Percentiles rank a stretch among this genome's conserved stretches.
phyloP scores from a whole-genome alignment of 2,113 vertebrate species.

The Anolis sagrei region DNA sequence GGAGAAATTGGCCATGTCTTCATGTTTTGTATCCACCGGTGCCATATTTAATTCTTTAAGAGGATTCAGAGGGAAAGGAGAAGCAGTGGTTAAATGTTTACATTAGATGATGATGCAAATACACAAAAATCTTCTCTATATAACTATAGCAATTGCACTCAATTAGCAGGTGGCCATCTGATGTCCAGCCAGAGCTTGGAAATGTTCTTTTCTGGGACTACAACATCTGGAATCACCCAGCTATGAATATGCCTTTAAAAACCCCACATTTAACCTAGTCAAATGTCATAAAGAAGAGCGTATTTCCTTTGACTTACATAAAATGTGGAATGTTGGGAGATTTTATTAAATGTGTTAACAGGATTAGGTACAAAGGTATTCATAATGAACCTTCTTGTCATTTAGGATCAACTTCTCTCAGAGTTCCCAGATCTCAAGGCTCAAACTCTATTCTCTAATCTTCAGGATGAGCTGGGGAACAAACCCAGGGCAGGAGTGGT shows the following conservation, averaged over 20 bases:
- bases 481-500: too few relatives aligned
- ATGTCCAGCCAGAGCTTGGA: too few relatives aligned
- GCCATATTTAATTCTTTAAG: slow-evolving; percentile 45
- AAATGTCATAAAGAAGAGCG: not conserved
- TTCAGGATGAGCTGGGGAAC: too few relatives aligned
- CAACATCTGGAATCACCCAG: too few relatives aligned
- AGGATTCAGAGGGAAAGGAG: slow-evolving; percentile 22
- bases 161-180: not conserved
- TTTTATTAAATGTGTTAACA: not conserved
- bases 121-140: not conserved
- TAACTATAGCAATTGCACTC: rapidly evolving
- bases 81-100: slow-evolving; percentile 38
- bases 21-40: slow-evolving; percentile 49
- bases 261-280: not conserved
- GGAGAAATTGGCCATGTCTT: slow-evolving; percentile 26
- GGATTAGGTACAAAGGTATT: not conserved
- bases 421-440: too few relatives aligned
- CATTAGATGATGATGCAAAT: slow-evolving; percentile 2
- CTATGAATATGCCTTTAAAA: too few relatives aligned
- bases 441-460: too few relatives aligned
- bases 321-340: too few relatives aligned
- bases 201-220: too few relatives aligned
- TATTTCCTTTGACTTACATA: not conserved
- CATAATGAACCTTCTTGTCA: not conserved
- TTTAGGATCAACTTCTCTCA: not conserved